Evolutionary conservation across 2,797 vertebrate genomes (phyloP), one percentile per base, ranked within the genome.

Genomic region (Brotogeris chrysoptera): DNA sequence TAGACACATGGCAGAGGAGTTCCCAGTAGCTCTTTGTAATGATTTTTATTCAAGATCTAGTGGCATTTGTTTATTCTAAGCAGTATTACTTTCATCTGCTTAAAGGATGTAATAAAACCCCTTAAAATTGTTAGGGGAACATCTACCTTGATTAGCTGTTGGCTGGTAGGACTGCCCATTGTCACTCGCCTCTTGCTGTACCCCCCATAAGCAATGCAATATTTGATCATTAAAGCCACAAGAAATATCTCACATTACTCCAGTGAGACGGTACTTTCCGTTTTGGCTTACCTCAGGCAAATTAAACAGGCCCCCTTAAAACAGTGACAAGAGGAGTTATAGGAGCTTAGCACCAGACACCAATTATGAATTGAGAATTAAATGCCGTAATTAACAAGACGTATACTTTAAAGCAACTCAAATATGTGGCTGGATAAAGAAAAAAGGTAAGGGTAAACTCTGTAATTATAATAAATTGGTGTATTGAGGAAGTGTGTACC

Each of bases 251-350:
- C 95, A 92, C 96, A 95, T 98, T 98, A 98, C 97, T 97, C 98
- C 96, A 97, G 94, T 97, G 97, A 96, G 97, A 97, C 4, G 98
- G 98, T 98, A 98, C 98, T 99, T 99, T 98, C 98, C 98, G 98
- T 98, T 97, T 97, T 53, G 86, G 61, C 87, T 97, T 87, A 94
- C 98, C 96, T 95, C 92, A 52, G 97, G 98, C 97, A 96, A 97
- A 97, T 97, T 92, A 96, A 97, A 81, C 83, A 94, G 93, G n/a
- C 73, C 96, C 80, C 93, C 97, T 97, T 98, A 97, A 98, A 98
- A 98, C 92, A 88, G 95, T 39, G 93, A 97, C 97, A 97, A 86
- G 80, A 92, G 88, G 96, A 95, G 90, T 74, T 50, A 95, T 68
- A 66, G 63, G 49, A 96, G 90, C 93, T 96, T 94, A 96, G 85